These are phyloP conservation scores for Stratiomys singularior DNA, from an alignment of 2,888 invertebrate genomes.

Conservation along the genomic window DNA sequence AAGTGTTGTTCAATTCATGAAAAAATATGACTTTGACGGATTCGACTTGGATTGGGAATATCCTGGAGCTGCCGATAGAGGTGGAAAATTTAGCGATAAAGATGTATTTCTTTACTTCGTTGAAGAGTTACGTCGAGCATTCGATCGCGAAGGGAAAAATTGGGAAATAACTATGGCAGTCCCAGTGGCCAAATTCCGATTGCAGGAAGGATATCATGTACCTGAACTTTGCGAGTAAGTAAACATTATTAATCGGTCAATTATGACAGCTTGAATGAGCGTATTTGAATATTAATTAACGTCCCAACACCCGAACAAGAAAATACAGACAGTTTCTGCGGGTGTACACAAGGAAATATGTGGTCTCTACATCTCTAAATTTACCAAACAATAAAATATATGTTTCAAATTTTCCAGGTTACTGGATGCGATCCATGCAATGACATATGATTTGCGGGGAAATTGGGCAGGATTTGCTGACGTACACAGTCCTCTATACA, in stretches of 20 bases:
- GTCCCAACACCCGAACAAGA: no score
- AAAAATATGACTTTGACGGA: constrained; percentile 83
- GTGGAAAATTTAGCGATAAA: constrained; percentile 85
- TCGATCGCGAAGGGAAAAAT: constrained; percentile 76
- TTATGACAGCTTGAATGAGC: background rate
- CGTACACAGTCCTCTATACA: constrained; percentile 87
- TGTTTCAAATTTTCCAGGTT: constrained; percentile 66
- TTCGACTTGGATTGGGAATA: constrained; percentile 93
- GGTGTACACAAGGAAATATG: no score
- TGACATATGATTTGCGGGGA: constrained; percentile 87
- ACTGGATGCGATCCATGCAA: constrained; percentile 84
- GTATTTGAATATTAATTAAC: no score
- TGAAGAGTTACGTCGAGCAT: constrained; percentile 82
- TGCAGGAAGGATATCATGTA: constrained; percentile 91
- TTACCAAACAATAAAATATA: no score
- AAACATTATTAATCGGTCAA: background rate
- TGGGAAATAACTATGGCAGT: constrained; percentile 94
- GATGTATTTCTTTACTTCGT: constrained; percentile 84
- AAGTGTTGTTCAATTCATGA: constrained; percentile 81
- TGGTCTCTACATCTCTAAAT: no score
- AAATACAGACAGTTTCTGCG: no score
- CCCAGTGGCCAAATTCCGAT: constrained; percentile 84
- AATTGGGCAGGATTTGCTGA: constrained; percentile 94
- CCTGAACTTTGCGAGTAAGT: constrained; percentile 88
- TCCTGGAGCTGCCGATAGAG: constrained; percentile 87